These are phyloP conservation scores for Oriolus oriolus DNA, from an alignment of 2,113 vertebrate species.

Conservation along the genomic window DNA sequence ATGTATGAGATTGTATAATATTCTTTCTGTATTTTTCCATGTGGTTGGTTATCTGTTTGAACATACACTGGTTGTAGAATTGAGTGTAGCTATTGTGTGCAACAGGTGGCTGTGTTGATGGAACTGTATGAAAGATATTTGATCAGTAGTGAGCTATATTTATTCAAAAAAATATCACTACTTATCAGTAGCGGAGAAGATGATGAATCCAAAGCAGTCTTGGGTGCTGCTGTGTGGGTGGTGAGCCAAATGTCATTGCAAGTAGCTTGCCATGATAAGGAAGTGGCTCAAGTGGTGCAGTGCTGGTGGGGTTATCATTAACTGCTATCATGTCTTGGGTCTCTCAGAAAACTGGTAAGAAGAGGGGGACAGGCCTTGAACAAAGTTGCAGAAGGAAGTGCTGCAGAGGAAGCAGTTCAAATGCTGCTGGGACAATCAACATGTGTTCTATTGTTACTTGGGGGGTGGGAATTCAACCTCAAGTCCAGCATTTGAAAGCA, in stretches of 20 bases:
- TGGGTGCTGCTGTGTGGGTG: background rate
- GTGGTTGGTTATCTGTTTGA: background rate
- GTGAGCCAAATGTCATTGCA: background rate
- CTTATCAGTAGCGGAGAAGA: background rate
- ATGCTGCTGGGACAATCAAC: background rate
- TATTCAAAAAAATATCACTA: slow-evolving; percentile 50
- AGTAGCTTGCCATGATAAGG: background rate
- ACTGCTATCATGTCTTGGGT: background rate
- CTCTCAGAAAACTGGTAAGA: background rate
- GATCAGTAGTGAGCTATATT: slow-evolving; percentile 66
- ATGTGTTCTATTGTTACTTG: background rate
- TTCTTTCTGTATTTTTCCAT: slow-evolving; percentile 24
- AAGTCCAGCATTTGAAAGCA: background rate
- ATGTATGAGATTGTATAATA: background rate
- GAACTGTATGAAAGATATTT: background rate
- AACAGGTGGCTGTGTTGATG: slow-evolving; percentile 11
- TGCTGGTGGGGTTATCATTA: background rate
- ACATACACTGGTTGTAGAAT: background rate
- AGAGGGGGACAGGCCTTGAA: background rate
- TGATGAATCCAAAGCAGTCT: background rate
- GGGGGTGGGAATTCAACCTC: background rate
- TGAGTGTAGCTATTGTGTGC: slow-evolving; percentile 11
- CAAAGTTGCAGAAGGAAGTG: slow-evolving; percentile 14
- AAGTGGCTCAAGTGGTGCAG: background rate
- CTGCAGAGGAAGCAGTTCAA: background rate